Conservation (phyloP, 2,113 vertebrate species). For the Rhadina sibilatrix region DNA sequence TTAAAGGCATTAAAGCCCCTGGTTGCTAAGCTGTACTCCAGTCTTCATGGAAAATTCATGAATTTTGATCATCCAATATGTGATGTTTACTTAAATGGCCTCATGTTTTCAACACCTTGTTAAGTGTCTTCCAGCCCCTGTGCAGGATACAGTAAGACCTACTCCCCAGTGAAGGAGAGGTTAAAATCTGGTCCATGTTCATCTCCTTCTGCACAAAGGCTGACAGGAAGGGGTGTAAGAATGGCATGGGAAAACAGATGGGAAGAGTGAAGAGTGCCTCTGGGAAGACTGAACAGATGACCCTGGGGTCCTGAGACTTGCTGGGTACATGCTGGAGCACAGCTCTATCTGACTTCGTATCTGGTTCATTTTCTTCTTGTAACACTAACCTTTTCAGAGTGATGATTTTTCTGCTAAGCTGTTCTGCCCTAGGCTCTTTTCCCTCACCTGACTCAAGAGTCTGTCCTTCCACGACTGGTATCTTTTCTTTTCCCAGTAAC, state of each 20-base stretch:
- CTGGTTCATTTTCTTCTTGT: background rate
- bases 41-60: background rate
- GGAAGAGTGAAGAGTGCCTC: background rate
- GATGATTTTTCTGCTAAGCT: background rate
- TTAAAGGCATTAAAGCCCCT: background rate
- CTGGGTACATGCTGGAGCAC: background rate
- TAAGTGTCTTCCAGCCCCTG: background rate
- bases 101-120: background rate
- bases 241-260: constrained; percentile 29
- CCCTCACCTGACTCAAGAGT: background rate
- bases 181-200: background rate
- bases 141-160: background rate
- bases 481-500: background rate
- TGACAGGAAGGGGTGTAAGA: background rate
- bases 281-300: constrained; percentile 7
- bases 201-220: background rate
- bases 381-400: background rate
- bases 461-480: background rate
- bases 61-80: background rate
- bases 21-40: background rate
- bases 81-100: background rate
- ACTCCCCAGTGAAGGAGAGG: background rate
- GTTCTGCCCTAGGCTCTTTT: background rate
- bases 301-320: background rate
- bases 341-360: background rate